Evolutionary conservation across 2,113 vertebrate genomes (phyloP).

Genomic region (Suricata suricatta): DNA sequence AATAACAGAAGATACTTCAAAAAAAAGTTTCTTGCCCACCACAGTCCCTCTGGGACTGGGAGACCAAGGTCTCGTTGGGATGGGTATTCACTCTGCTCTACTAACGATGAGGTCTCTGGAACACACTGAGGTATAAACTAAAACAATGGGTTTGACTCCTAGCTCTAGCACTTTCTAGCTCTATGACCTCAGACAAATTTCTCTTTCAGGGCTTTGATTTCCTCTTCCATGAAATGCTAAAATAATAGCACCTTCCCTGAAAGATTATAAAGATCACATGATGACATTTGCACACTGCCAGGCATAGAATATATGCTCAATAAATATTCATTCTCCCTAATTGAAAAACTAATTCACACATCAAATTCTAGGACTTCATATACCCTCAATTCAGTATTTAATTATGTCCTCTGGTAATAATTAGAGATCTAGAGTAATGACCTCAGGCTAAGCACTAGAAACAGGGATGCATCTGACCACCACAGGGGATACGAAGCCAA

Average conservation of each 20-base stretch:
- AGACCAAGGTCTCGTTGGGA: background rate
- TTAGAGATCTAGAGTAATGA: slow-evolving; percentile 64
- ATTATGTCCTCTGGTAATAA: slow-evolving; percentile 73
- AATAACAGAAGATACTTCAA: background rate
- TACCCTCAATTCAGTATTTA: slow-evolving; percentile 45
- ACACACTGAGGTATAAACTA: background rate
- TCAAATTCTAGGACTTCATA: slow-evolving; percentile 57
- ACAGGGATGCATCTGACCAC: background rate
- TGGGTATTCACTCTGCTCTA: background rate
- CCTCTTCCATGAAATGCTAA: slow-evolving; percentile 11
- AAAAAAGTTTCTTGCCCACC: background rate
- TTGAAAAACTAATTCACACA: slow-evolving; percentile 69
- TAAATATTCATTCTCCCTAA: slow-evolving; percentile 75
- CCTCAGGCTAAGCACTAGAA: slow-evolving; percentile 53
- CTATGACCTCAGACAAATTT: slow-evolving; percentile 40
- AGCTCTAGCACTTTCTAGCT: background rate
- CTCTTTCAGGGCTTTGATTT: slow-evolving; percentile 53
- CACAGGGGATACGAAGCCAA: background rate
- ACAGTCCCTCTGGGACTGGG: background rate
- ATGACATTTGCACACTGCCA: slow-evolving; percentile 47
- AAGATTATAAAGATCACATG: slow-evolving; percentile 59
- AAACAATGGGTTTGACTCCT: background rate
- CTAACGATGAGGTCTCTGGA: fast-evolving
- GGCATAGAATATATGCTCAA: slow-evolving; percentile 57
- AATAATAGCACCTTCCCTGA: slow-evolving; percentile 40